Base-by-base conservation (phyloP, 2,888 invertebrate species). In the Liodrosophila aerea region DNA sequence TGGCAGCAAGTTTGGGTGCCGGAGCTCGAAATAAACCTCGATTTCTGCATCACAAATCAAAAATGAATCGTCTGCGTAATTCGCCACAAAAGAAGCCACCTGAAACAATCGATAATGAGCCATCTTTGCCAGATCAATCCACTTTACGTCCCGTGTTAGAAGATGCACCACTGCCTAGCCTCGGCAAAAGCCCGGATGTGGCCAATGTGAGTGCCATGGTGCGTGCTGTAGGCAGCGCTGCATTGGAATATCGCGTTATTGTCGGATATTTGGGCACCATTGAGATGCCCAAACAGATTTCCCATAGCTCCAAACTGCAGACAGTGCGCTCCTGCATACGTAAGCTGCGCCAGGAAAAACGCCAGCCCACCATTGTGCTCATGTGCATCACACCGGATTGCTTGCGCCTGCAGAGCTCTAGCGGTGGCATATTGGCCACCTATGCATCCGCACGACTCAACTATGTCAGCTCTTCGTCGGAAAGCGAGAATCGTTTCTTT, bases 251-350 rank as follows among this genome's bases (percentile, higher is more conserved):
- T 85, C 93, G 95, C 73, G 96, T 95, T 0, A 93, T 98, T 1
- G 97, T 98, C 0, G 98, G 98, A 1, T 98, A 98, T 89, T 92
- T 98, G 43, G 98, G 98, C 15, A 98, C 98, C 1, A 97, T 98
- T 66, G 98, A 98, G 90, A 97, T 98, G 92, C 98, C 98, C 0
- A 94, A 95, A 88, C 94, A 96, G 72, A 91, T 95, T 37, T 92
- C 94, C 47, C 93, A 93, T 40, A 94, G 94, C 34, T 94, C 95
- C 9, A 93, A 96, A 52, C 90, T 95, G 72, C 93, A 94, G 88
- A 94, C 95, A 12, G 94, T 98, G 11, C 93, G 96, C 57, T 96
- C 94, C 56, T 98, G 98, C 64, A 97, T 98, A 41, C 93, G 96
- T 61, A 94, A 97, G 82, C 91, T 98, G 37, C 92, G 97, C 29